Evolutionary conservation across 1,140 invertebrate species (phyloP).

Genomic region (Plectus sambesii): DNA sequence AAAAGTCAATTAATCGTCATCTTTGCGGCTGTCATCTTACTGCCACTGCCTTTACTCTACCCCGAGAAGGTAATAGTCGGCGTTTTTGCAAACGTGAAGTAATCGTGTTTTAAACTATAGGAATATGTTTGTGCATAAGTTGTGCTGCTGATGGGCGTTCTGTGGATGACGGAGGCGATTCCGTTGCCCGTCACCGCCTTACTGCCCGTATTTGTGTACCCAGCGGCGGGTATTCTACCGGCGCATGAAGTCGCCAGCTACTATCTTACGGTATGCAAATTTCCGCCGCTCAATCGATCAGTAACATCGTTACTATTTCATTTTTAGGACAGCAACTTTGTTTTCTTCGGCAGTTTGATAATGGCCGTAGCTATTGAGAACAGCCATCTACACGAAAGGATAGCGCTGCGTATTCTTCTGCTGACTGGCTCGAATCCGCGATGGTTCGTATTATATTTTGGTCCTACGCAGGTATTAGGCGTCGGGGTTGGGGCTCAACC

Average conservation of each 20-base stretch:
- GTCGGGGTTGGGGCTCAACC: too few species aligned
- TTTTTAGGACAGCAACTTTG: slow-evolving; percentile 64
- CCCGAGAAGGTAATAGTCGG: too few species aligned
- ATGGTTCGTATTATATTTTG: slow-evolving; percentile 39
- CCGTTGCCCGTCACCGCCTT: slow-evolving; percentile 48
- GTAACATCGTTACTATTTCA: not conserved
- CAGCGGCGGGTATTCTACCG: slow-evolving; percentile 41
- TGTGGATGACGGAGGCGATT: slow-evolving; percentile 48
- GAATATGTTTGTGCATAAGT: slow-evolving; percentile 36
- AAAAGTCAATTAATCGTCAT: too few species aligned
- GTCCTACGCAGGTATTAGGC: too few species aligned
- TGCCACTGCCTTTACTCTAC: too few species aligned
- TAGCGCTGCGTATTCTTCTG: slow-evolving; percentile 66
- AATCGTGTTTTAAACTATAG: slow-evolving; percentile 28
- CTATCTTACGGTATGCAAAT: slow-evolving; percentile 45
- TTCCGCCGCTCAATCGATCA: not conserved
- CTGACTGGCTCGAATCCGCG: slow-evolving; percentile 56
- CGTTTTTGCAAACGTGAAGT: too few species aligned
- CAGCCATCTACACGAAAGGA: slow-evolving; percentile 66
- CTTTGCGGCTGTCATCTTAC: too few species aligned
- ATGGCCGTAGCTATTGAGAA: slow-evolving; percentile 73
- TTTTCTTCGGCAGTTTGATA: slow-evolving; percentile 61
- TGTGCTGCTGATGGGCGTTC: slow-evolving; percentile 33
- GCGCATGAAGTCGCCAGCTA: slow-evolving; percentile 39
- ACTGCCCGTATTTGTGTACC: slow-evolving; percentile 46